Evolutionary conservation across 2,797 vertebrate species (phyloP), one percentile per base, ranked within the genome.

Genomic region (Sebastes vulpes): DNA sequence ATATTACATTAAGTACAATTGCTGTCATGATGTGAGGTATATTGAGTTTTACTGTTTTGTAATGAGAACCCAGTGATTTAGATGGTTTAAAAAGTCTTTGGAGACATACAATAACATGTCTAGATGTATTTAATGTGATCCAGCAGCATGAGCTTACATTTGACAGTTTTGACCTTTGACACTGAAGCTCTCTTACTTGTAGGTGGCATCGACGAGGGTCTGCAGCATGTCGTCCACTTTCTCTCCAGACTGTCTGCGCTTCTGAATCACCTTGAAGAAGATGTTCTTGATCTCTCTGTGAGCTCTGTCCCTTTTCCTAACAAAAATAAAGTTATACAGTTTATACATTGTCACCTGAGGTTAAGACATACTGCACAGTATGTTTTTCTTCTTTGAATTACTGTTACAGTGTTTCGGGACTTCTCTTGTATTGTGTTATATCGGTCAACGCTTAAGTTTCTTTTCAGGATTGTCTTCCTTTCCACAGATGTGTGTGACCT

Each of bases 231-330:
- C 98, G 29, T 98, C 97, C 21, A 95, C 91, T 83, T 93, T 97
- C 63, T 96, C 95, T 23, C 78, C 48, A 18, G 97, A 97, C 6
- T 92, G 89, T 1, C 97, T 95, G 65, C 99, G 97, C 83, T 97
- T 99, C 95, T 97, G 95, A 82, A 99, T 99, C 75, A 97, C 97
- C 75, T 97, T 96, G 78, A 95, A 98, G 93, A 99, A 99, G 83
- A 99, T 98, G 68, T 95, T 97, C 92, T 99, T 99, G 88, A 99
- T 97, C 89, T 97, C 97, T 78, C 0, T 79, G 92, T 99, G 99
- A 58, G 99, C 99, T 91, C 89, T 94, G 91, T 99, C 98, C 73
- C 99, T 95, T 79, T 96, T 97, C 61, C 99, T 99, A 79, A 53
- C 4, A 59, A 76, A 52, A 65, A 38, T 28, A 2, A 1, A 31